A percentile compares a stretch with the other conserved stretches of the same genome.
These are phyloP conservation scores for Fistularia commersonii DNA, from an alignment of 2,797 vertebrate species.

Conservation along the genomic window DNA sequence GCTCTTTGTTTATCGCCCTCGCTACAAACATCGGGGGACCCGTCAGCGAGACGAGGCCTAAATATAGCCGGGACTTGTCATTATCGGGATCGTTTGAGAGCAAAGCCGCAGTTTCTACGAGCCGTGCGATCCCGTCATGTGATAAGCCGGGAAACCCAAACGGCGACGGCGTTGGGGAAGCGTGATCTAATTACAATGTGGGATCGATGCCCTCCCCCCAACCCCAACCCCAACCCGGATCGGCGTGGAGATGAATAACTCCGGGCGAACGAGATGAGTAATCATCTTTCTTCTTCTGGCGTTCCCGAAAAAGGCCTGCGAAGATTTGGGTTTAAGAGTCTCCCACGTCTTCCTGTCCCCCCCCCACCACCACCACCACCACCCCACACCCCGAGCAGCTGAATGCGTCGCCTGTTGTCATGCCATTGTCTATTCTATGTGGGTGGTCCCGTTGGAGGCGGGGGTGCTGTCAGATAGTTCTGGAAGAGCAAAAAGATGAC, in stretches of 20 bases:
- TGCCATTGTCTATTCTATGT: slow-evolving; percentile 45
- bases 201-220: no score
- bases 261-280: no score
- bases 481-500: no score
- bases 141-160: slow-evolving; percentile 41
- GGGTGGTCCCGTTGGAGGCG: slow-evolving; percentile 61
- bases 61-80: slow-evolving; percentile 54
- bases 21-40: slow-evolving; percentile 37
- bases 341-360: no score
- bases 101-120: slow-evolving; percentile 39
- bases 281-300: no score
- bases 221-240: no score
- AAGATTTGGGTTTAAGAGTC: no score
- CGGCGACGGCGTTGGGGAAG: slow-evolving; percentile 10
- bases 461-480: background rate
- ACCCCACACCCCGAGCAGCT: slow-evolving; percentile 27
- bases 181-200: background rate
- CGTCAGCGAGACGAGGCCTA: slow-evolving; percentile 43
- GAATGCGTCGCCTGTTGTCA: slow-evolving; percentile 41
- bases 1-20: slow-evolving; percentile 61
- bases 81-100: slow-evolving; percentile 66
- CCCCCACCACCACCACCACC: no score
- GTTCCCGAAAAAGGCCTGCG: no score
- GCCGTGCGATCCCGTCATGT: slow-evolving; percentile 38
- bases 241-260: no score